phyloP scores from a whole-genome alignment of 2,888 invertebrate species.

The Trissolcus japonicus region DNA sequence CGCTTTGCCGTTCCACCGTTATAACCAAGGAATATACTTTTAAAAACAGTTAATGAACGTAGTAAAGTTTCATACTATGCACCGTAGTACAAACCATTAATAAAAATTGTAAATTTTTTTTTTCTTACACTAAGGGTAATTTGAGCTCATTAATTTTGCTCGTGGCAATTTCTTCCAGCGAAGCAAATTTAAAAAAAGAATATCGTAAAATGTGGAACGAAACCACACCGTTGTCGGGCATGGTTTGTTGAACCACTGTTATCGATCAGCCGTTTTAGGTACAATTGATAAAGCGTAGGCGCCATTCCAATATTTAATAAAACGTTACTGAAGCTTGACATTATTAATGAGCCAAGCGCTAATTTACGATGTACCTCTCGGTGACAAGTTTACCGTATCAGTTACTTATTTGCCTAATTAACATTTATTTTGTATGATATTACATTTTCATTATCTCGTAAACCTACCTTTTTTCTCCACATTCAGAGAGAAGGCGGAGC shows the following conservation, averaged over 20 bases:
- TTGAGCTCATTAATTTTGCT: too few species aligned
- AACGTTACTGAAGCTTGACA: conserved; percentile 46
- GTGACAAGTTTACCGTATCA: conserved; percentile 50
- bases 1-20: too few species aligned
- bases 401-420: conserved; percentile 56
- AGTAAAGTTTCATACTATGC: conserved; percentile 20
- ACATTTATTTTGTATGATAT: conserved; percentile 52
- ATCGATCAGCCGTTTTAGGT: conserved; percentile 47
- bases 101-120: neutral
- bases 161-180: too few species aligned
- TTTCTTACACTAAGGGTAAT: too few species aligned
- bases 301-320: conserved; percentile 51
- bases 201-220: neutral
- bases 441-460: conserved; percentile 48
- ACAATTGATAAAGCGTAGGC: conserved; percentile 52
- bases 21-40: too few species aligned
- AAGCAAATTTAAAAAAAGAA: too few species aligned
- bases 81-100: too few species aligned
- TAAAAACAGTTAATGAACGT: too few species aligned
- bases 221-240: conserved; percentile 12
- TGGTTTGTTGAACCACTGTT: conserved; percentile 26
- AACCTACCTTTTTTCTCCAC: conserved; percentile 8
- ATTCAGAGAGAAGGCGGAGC: neutral
- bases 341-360: conserved; percentile 47
- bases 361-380: conserved; percentile 48